Evolutionary conservation across 2,797 vertebrate species (phyloP), one percentile per base, ranked within the genome.

Genomic region (Sebastes miniatus): DNA sequence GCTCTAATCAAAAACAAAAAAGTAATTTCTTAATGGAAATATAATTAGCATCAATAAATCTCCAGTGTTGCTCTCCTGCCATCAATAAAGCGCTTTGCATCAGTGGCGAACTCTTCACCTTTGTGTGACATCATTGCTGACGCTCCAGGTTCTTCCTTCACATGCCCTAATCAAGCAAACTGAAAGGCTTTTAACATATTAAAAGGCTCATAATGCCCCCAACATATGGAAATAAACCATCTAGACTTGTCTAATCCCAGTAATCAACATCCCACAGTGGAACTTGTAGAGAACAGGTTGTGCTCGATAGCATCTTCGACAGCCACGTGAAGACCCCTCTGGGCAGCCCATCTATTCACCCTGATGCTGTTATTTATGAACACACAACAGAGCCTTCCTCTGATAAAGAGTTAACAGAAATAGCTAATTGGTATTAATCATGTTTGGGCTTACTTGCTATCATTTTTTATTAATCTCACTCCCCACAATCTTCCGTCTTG

Each of bases 401-500:
- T 80, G 54, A 79, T 77, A 68, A 80, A 69, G 62, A 71, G 22
- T 70, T 80, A n/a, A 67, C 62, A 73, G 69, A 77, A 83, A 80
- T 39, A 68, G 73, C 61, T 83, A 80, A 80, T 79, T 84, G 61
- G 69, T 52, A 80, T 87, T 77, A 83, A 85, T 84, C 52, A 76
- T 54, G 54, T 83, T 75, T 83, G 47, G 66, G 69, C 54, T 66
- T 47, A 54, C 69, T 52, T 54, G 24, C 12, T 12, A 3, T 75
- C 52, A 22, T 77, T 43, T 32, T 63, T 39, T 69, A 34, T 57
- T 56, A 62, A 52, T 74, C 20, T 64, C 6, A 10, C 31, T 10
- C 34, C 36, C 63, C 34, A 18, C 6, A 31, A 64, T 83, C 76
- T 73, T 74, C 78, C 75, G 56, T 79, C 78, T 68, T 67, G 39